These are phyloP conservation scores for Hycleus phaleratus DNA, from an alignment of 1,140 invertebrate genomes.

Conservation along the genomic window DNA sequence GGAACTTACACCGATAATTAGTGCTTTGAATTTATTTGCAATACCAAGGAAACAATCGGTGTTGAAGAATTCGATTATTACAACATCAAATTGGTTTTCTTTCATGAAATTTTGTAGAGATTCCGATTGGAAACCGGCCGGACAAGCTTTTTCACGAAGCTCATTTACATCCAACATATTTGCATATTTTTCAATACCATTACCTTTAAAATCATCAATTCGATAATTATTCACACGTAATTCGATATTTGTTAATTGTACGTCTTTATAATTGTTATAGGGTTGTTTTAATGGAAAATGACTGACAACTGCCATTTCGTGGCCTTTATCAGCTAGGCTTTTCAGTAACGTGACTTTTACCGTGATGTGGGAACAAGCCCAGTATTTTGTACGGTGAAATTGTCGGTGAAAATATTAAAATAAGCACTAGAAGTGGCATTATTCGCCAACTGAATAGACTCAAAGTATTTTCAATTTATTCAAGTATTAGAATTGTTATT, in stretches of 20 bases:
- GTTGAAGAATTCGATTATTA: conserved; percentile 59
- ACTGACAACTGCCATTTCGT: conserved; percentile 57
- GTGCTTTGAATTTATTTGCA: conserved; percentile 52
- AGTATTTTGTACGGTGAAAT: conserved; percentile 41
- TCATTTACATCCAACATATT: background rate
- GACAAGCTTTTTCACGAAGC: conserved; percentile 2
- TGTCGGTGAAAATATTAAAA: too few relatives aligned
- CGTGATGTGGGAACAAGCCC: conserved; percentile 52
- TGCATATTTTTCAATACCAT: background rate
- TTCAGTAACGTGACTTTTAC: conserved; percentile 60
- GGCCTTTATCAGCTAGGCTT: conserved; percentile 50
- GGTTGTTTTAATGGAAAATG: conserved; percentile 41
- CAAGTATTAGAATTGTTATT: too few relatives aligned
- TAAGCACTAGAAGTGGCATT: too few relatives aligned
- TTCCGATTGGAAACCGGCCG: background rate
- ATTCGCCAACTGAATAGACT: too few relatives aligned
- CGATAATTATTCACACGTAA: background rate
- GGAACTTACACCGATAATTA: conserved; percentile 49
- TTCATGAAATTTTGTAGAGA: background rate
- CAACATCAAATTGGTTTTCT: conserved; percentile 48
- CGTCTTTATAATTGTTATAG: conserved; percentile 40
- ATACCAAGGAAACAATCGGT: conserved; percentile 59
- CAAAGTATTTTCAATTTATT: too few relatives aligned
- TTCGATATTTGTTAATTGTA: conserved; percentile 21
- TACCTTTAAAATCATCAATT: background rate